Conservation (phyloP, 2,113 vertebrate genomes). For the Sinocyclocheilus anophthalmus region DNA sequence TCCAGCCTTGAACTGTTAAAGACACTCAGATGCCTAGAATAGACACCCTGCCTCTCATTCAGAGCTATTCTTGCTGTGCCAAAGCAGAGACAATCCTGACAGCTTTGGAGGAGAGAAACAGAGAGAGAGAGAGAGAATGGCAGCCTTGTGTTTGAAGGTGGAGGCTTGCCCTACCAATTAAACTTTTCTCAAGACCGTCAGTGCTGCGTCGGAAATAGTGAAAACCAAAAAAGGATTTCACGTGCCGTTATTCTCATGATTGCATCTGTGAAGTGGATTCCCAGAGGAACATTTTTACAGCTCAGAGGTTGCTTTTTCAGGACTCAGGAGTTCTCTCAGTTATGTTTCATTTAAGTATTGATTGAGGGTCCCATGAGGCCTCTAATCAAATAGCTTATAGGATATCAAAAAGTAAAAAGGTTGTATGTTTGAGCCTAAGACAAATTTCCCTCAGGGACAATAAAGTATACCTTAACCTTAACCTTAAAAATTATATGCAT, state of each 20-base stretch:
- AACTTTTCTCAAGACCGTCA: not conserved
- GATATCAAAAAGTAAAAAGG: not conserved
- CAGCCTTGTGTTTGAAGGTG: slow-evolving; percentile 5
- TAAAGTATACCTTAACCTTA: too few species aligned
- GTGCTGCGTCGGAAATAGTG: not conserved
- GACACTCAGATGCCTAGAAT: not conserved
- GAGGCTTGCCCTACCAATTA: slow-evolving; percentile 23
- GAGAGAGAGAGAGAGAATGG: not conserved
- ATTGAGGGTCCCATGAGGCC: not conserved
- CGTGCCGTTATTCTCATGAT: not conserved
- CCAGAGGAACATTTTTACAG: not conserved
- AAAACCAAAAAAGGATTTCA: not conserved
- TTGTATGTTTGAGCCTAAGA: too few species aligned
- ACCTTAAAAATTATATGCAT: too few species aligned
- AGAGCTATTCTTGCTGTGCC: slow-evolving; percentile 22
- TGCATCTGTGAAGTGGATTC: slow-evolving; percentile 4
- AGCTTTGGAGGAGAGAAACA: not conserved
- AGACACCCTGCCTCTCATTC: slow-evolving; percentile 13
- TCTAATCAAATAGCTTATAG: not conserved
- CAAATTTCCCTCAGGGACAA: too few species aligned
- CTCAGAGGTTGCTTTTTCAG: not conserved
- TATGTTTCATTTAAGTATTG: slow-evolving; percentile 5
- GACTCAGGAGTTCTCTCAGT: slow-evolving; percentile 4
- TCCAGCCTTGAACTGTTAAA: not conserved
- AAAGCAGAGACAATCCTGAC: not conserved